Base-by-base conservation (phyloP, 2,113 vertebrate genomes). In the Mustela nigripes region DNA sequence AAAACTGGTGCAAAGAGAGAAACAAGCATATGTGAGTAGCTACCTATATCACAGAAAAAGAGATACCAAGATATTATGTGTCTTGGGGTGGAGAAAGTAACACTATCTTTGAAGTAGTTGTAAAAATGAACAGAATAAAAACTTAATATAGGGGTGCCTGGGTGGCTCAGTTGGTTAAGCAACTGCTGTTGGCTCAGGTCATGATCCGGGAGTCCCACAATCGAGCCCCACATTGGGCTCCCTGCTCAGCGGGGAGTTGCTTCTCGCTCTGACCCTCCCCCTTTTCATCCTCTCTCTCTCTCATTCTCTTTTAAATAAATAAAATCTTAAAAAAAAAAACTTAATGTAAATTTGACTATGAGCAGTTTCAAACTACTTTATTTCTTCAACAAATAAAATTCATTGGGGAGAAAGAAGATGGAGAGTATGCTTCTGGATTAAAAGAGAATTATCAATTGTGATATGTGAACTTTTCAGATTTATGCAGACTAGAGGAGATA, bases 121-220 rank as follows among this genome's bases (percentile, higher is more conserved):
- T 24, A 83, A 65, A 91, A 96, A 91, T 31, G n/a, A 95, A 74
- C 11, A 94, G 58, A 95, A 78, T 83, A 82, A 85, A 94, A 88
- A 82, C 33, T 18, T 10, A 84, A 36, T 1, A 42, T 69, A 2
- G 60, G 60, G 60, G 24, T 22, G 9, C 60, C 24, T 62, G 60
- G 60, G 60, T 62, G 60, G 60, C 10, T 62, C 24, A 62, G 60
- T 62, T 11, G 60, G 60, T 62, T 62, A 62, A 62, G 24, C 24
- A 10, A 26, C 9, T 62, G 60, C 9, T 1, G 1, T 26, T 26
- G 10, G 60, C 60, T 62, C 10, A 26, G 24, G 60, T 62, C 60
- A 62, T 62, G 60, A 62, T 24, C 22, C 9, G 0, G 24, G 24
- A 62, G 24, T 62, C 60, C 24, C 24, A 26, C 10, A 22, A 11